Percentiles rank a stretch among this genome's conserved stretches.
Evolutionary conservation across 1,140 invertebrate species (phyloP).

Genomic region (Trialeurodes vaporariorum): DNA sequence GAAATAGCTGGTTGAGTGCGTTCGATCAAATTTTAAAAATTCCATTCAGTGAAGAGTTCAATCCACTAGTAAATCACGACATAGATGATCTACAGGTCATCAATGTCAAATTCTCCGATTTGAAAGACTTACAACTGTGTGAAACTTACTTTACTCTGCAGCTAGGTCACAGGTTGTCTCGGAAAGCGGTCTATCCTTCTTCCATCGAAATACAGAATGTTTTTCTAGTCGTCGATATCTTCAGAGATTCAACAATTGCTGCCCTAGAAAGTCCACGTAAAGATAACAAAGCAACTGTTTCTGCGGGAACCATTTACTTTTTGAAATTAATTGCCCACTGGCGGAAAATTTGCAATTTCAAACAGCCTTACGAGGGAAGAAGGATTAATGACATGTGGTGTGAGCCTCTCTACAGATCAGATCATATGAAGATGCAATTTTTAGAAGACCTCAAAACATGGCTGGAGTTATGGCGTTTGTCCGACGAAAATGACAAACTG

Average conservation of each 20-base stretch:
- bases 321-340: neutral
- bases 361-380: neutral
- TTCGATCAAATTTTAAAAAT: neutral
- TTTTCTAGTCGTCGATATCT: neutral
- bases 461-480: neutral
- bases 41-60: neutral
- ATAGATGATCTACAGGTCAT: neutral
- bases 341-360: neutral
- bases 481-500: neutral
- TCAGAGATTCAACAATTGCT: neutral
- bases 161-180: neutral
- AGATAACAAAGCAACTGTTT: neutral
- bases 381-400: neutral
- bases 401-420: neutral
- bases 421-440: neutral
- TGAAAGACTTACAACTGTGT: neutral
- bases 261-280: neutral
- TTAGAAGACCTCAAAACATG: neutral
- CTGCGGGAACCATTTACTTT: neutral
- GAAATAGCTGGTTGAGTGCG: conserved; percentile 1
- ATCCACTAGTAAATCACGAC: neutral
- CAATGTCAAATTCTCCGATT: neutral
- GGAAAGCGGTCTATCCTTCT: neutral
- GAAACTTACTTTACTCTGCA: neutral
- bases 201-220: neutral